Evolutionary conservation across 2,888 invertebrate genomes (phyloP).

Genomic region (Netelia melanura): DNA sequence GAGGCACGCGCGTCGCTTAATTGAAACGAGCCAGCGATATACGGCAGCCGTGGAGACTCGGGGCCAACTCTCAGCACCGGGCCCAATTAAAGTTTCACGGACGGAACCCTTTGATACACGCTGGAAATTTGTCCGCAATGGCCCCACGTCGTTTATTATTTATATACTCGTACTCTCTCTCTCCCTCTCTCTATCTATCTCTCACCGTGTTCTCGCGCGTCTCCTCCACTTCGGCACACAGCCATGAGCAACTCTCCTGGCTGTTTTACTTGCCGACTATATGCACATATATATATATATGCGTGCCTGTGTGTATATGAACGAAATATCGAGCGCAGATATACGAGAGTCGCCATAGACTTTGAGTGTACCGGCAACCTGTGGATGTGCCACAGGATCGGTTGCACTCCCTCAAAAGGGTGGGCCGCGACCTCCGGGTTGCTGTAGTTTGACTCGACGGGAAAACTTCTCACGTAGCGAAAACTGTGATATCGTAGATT

Average conservation of each 20-base stretch:
- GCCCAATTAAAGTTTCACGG: conserved; percentile 71
- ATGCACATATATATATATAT: neutral
- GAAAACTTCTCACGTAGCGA: neutral
- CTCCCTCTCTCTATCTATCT: neutral
- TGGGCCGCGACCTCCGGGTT: conserved; percentile 9
- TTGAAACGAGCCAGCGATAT: conserved; percentile 61
- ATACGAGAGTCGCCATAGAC: neutral
- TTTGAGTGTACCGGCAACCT: conserved; percentile 18
- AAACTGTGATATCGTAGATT: conserved; percentile 34
- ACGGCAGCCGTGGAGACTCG: conserved; percentile 17
- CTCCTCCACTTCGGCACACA: neutral
- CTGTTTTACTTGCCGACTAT: neutral
- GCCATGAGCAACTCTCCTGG: conserved; percentile 4
- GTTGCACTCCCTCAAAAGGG: conserved; percentile 30
- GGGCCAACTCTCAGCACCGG: conserved; percentile 53
- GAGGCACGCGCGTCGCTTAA: conserved; percentile 60
- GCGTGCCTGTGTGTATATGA: neutral
- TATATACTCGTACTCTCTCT: conserved; percentile 21
- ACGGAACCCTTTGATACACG: conserved; percentile 64
- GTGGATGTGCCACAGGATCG: conserved; percentile 19
- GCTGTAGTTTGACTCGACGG: conserved; percentile 25
- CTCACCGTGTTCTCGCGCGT: neutral
- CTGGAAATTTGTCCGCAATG: conserved; percentile 46
- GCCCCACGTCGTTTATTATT: conserved; percentile 45
- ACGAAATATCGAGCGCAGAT: neutral